Percentiles rank a stretch among this genome's conserved stretches.
These are phyloP conservation scores for Aromia moschata DNA, from an alignment of 2,888 invertebrate genomes.

Conservation along the genomic window DNA sequence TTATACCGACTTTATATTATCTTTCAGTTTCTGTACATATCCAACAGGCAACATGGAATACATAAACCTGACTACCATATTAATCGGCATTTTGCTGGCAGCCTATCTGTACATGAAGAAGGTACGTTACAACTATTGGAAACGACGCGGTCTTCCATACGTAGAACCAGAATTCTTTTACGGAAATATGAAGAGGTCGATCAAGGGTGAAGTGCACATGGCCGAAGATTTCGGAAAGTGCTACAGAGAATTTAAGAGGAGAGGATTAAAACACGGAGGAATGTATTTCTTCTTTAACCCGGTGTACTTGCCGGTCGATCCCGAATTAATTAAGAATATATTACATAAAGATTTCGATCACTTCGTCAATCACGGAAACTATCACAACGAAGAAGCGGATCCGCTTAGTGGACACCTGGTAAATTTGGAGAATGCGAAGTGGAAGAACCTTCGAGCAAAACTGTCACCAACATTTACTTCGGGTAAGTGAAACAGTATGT, in stretches of 20 bases:
- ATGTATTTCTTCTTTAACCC: conserved; percentile 47
- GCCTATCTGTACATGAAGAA: conserved; percentile 37
- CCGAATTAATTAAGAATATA: conserved; percentile 54
- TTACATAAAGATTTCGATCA: conserved; percentile 56
- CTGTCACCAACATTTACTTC: conserved; percentile 51
- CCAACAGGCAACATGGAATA: too few species aligned
- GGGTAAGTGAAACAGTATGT: conserved; percentile 25
- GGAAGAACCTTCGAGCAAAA: conserved; percentile 60
- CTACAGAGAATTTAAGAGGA: conserved; percentile 29
- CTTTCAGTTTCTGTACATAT: too few species aligned
- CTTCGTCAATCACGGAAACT: conserved; percentile 55
- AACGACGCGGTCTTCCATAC: conserved; percentile 43
- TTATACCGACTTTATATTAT: too few species aligned
- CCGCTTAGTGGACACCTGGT: conserved; percentile 52
- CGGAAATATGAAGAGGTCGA: conserved; percentile 14
- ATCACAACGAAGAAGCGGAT: conserved; percentile 51
- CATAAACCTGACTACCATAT: conserved; percentile 12
- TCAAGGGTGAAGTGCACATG: not conserved
- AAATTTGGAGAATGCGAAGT: conserved; percentile 54
- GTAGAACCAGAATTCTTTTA: conserved; percentile 30
- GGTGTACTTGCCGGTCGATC: conserved; percentile 52
- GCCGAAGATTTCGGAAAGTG: not conserved
- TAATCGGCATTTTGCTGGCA: not conserved
- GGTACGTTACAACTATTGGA: conserved; percentile 48
- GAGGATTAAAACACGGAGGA: conserved; percentile 45